phyloP scores from a whole-genome alignment of 1,140 invertebrate species.

The Globodera ellingtonae region DNA sequence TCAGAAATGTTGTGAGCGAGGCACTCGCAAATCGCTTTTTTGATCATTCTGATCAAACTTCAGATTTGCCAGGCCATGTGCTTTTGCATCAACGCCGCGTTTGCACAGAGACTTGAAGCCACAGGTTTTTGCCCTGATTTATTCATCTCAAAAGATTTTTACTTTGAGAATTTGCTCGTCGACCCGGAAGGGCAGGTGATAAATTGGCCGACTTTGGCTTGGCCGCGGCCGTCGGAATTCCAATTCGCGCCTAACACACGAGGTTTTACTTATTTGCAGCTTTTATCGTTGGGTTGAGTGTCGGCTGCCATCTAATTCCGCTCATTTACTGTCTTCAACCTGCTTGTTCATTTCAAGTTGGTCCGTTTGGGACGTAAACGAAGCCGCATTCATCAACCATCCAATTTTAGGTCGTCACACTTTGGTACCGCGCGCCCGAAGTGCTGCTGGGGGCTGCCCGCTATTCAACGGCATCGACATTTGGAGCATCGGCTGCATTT shows the following conservation, averaged over 20 bases:
- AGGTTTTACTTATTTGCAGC: no score
- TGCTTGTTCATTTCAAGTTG: no score
- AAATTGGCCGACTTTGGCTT: conserved; percentile 98
- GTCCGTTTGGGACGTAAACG: no score
- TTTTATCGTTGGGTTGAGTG: no score
- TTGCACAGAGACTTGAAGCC: conserved; percentile 96
- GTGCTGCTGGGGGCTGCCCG: conserved; percentile 83
- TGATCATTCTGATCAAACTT: conserved; percentile 56
- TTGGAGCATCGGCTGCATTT: conserved; percentile 95
- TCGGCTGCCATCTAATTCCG: no score
- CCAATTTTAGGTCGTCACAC: conserved; percentile 84
- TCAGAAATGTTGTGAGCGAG: neutral
- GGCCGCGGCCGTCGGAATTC: conserved; percentile 92
- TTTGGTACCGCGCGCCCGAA: conserved; percentile 98
- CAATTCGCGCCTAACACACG: conserved; percentile 91
- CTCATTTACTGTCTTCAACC: no score
- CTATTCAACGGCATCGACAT: conserved; percentile 79
- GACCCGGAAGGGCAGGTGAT: conserved; percentile 84
- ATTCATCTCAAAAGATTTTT: no score
- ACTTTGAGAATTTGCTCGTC: conserved; percentile 77
- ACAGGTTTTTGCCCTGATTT: no score
- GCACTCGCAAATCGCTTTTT: neutral
- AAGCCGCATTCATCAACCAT: neutral
- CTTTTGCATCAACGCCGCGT: conserved; percentile 90
- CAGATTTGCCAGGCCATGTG: conserved; percentile 90